phyloP scores from a whole-genome alignment of 2,888 invertebrate species.

The Pseudococcus viburni region DNA sequence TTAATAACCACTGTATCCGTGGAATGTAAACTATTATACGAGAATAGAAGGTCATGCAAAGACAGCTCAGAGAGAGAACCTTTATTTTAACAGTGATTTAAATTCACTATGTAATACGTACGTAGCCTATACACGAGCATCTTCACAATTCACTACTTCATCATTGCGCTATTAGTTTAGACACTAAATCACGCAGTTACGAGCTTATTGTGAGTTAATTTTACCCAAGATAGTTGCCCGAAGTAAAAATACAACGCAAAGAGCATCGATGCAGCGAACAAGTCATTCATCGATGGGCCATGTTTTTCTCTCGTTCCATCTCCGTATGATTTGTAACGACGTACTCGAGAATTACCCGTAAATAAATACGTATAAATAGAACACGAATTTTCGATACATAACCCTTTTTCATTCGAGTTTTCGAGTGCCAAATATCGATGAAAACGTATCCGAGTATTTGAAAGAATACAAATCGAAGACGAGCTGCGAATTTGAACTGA shows the following conservation, averaged over 20 bases:
- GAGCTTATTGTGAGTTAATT: conserved; percentile 51
- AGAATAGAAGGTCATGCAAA: conserved; percentile 57
- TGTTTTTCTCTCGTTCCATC: background rate
- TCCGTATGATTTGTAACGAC: background rate
- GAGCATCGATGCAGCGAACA: background rate
- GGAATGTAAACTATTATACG: conserved; percentile 57
- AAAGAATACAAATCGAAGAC: background rate
- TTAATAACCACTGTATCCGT: conserved; percentile 57
- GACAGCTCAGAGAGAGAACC: conserved; percentile 42
- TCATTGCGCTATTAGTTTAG: conserved; percentile 45
- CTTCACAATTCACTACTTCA: conserved; percentile 46
- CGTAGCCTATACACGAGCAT: conserved; percentile 12
- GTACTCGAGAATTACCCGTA: background rate
- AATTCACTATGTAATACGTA: conserved; percentile 36
- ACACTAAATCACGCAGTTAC: conserved; percentile 31
- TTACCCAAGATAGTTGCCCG: conserved; percentile 3
- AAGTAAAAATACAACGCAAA: conserved; percentile 36
- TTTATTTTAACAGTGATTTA: conserved; percentile 58
- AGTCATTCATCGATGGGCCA: background rate
- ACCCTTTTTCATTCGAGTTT: background rate
- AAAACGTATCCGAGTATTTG: background rate
- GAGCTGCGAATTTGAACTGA: background rate
- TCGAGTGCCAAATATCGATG: background rate
- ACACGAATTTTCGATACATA: background rate
- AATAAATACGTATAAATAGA: conserved; percentile 6